Evolutionary conservation across 2,797 vertebrate genomes (phyloP).

Genomic region (Sternotherus odoratus): DNA sequence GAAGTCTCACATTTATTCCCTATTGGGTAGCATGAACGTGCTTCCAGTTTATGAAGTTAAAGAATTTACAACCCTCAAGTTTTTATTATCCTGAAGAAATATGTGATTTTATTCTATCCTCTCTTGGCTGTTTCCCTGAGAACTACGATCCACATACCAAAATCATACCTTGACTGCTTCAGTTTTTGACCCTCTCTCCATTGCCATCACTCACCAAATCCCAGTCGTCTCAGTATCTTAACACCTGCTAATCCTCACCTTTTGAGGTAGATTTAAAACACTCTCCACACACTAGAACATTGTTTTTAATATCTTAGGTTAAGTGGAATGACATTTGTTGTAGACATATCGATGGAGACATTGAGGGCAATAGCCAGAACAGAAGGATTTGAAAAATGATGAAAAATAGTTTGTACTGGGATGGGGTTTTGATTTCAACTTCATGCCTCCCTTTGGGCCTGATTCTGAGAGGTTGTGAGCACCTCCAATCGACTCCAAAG

Average conservation of each 20-base stretch:
- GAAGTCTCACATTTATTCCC: accelerated
- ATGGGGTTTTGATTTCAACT: neutral
- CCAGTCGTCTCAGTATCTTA: neutral
- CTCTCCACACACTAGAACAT: neutral
- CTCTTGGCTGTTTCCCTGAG: neutral
- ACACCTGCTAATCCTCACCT: neutral
- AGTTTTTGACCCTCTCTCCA: accelerated
- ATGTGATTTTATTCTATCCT: neutral
- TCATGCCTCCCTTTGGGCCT: neutral
- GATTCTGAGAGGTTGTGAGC: neutral
- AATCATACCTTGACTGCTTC: accelerated
- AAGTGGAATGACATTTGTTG: neutral
- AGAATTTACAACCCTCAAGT: neutral
- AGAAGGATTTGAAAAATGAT: neutral
- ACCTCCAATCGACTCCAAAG: neutral
- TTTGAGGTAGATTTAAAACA: neutral
- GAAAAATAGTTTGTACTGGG: neutral
- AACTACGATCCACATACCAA: neutral
- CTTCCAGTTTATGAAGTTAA: neutral
- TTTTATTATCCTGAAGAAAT: neutral
- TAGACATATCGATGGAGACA: neutral
- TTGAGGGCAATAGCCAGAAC: neutral
- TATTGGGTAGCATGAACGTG: accelerated
- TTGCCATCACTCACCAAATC: neutral
- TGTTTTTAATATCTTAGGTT: neutral